Conservation (phyloP, 2,797 vertebrate genomes). For the Streptopelia turtur region DNA sequence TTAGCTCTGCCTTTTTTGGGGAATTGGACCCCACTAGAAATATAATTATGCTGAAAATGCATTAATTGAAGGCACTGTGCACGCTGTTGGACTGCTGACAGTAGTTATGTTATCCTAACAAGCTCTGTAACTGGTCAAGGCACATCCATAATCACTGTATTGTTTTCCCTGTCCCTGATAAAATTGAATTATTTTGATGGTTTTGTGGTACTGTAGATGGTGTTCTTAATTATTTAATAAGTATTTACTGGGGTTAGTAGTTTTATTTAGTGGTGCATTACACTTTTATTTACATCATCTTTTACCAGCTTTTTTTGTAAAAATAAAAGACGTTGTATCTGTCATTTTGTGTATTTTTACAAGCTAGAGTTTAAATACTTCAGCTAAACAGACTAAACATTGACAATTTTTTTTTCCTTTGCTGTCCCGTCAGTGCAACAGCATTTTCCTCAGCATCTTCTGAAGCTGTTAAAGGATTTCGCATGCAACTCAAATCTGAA, state of each 20-base stretch:
- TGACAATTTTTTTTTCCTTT: neutral
- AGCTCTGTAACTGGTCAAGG: conserved; percentile 73
- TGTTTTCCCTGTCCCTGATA: conserved; percentile 82
- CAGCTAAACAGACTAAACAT: neutral
- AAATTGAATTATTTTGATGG: conserved; percentile 81
- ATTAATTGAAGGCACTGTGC: conserved; percentile 80
- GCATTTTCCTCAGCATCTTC: neutral
- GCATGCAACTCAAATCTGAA: neutral
- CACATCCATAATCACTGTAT: conserved; percentile 92
- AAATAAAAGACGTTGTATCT: conserved; percentile 86
- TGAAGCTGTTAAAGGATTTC: neutral
- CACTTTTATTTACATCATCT: conserved; percentile 79
- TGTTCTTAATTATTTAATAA: conserved; percentile 93
- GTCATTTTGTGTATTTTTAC: conserved; percentile 63
- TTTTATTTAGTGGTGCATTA: conserved; percentile 87
- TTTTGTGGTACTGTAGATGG: conserved; percentile 94
- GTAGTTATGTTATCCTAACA: conserved; percentile 68
- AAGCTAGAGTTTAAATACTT: conserved; percentile 11
- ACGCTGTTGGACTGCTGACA: conserved; percentile 81
- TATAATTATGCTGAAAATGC: conserved; percentile 77
- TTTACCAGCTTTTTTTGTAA: conserved; percentile 86
- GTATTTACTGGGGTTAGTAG: conserved; percentile 83
- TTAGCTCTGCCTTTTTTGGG: conserved; percentile 80
- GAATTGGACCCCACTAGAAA: conserved; percentile 69
- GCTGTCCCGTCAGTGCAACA: neutral